These are phyloP conservation scores for Eubucco bourcierii DNA, from an alignment of 2,113 vertebrate species.

Conservation along the genomic window DNA sequence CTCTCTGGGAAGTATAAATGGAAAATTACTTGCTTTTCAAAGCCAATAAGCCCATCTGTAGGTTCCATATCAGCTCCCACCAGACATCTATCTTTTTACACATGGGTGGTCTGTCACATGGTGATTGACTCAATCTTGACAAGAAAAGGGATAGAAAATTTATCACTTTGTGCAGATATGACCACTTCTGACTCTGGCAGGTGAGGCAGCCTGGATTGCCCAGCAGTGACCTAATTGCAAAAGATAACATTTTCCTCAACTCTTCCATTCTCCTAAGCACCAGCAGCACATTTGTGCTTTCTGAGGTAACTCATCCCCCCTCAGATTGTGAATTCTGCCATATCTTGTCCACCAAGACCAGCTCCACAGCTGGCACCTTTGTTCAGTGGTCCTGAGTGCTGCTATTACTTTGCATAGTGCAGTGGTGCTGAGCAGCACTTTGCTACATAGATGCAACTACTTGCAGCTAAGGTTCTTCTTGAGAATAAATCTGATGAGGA, in stretches of 20 bases:
- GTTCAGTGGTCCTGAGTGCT: neutral
- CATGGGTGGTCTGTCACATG: conserved; percentile 40
- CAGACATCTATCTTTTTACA: conserved; percentile 35
- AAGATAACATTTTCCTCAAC: neutral
- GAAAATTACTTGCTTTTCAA: conserved; percentile 47
- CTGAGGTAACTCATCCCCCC: neutral
- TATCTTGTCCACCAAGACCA: neutral
- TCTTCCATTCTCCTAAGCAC: neutral
- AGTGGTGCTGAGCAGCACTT: neutral
- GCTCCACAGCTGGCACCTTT: neutral
- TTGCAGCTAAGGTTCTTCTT: neutral
- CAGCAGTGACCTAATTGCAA: neutral
- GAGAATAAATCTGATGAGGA: no score
- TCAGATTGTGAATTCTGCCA: neutral
- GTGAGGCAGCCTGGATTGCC: neutral
- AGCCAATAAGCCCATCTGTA: conserved; percentile 4
- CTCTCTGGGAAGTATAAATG: conserved; percentile 9
- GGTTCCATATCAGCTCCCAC: conserved; percentile 3
- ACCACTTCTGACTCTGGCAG: conserved; percentile 27
- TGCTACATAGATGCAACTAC: rapidly evolving
- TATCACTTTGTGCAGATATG: conserved; percentile 27
- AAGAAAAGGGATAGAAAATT: conserved; percentile 45
- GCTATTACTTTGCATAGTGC: neutral
- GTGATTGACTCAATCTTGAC: conserved; percentile 53
- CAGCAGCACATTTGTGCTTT: neutral